Base-by-base conservation (phyloP, 2,888 invertebrate genomes). In the Spialia ferax region DNA sequence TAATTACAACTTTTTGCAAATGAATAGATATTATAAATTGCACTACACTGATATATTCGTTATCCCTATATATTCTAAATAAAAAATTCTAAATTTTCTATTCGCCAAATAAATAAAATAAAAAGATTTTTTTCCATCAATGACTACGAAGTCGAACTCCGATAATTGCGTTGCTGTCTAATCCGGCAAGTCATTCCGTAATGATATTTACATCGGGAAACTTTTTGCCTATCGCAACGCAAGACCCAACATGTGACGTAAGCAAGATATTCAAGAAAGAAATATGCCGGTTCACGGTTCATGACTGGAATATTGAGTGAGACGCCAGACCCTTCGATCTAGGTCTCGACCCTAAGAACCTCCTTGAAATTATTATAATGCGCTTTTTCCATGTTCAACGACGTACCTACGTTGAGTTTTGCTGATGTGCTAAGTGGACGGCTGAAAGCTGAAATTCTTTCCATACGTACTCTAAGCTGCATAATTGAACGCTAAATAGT, bases 351-450 rank as follows among this genome's bases (percentile, higher is more conserved):
- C 60, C 29, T 32, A 42, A 59, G 42, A 54, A 60, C 66, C 60
- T 60, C 66, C 60, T 66, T 66, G 60, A 66, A 66, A 66, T 66
- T 66, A 65, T 65, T 52, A 60, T 66, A 66, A 66, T 66, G 60
- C 22, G 60, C 54, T 38, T 54, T 52, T 54, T 59, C 15, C 11
- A 42, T 23, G 20, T 18, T 10, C 35, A 52, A 60, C 66, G 60
- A 38, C 35, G 66, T 13, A n/a, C 35, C 60, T 13, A n/a, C 20
- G 18, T 60, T 32, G 26, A 66, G 59, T 54, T 26, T 29, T 45
- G 66, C 66, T 66, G 66, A 66, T 59, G 26, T 52, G 65, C 42
- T 4, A 15, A 65, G 65, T 59, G 59, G 52, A 59, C 26, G 42
- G 35, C 42, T 59, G 13, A 65, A 59, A 18, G 42, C 4, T 29